phyloP scores from a whole-genome alignment of 2,797 vertebrate genomes.

The Microhierax caerulescens region DNA sequence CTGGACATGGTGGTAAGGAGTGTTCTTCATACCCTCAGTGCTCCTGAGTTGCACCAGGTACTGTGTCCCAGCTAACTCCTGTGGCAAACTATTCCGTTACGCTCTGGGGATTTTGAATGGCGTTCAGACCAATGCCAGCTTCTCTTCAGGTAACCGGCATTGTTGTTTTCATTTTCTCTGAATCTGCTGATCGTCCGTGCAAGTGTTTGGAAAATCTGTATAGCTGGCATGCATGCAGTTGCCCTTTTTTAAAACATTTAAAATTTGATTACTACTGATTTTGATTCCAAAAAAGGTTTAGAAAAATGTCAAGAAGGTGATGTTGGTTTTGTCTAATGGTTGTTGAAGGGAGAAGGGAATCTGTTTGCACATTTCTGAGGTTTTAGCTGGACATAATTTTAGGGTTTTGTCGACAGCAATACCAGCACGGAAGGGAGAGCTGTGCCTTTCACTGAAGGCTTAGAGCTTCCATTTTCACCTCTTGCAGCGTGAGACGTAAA shows the following conservation, averaged over 20 bases:
- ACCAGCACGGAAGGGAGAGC: neutral
- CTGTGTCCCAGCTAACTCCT: neutral
- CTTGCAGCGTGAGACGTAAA: rapidly evolving
- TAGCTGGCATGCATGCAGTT: neutral
- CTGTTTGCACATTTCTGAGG: neutral
- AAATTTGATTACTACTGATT: neutral
- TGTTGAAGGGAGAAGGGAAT: neutral
- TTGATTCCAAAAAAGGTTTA: neutral
- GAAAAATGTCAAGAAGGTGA: neutral
- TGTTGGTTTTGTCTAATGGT: neutral
- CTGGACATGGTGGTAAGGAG: no score
- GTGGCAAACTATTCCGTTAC: rapidly evolving
- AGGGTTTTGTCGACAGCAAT: neutral
- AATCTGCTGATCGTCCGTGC: rapidly evolving
- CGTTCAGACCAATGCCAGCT: neutral
- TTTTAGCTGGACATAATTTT: neutral
- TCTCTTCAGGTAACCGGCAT: neutral
- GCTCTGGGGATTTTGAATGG: neutral
- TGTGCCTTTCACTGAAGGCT: neutral
- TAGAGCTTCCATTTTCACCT: neutral
- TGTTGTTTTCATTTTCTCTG: rapidly evolving
- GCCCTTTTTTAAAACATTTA: neutral
- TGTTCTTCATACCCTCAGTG: neutral
- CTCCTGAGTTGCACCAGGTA: neutral
- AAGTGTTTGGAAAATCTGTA: neutral